Percentiles rank a stretch among this genome's conserved stretches.
phyloP scores from a whole-genome alignment of 2,113 vertebrate genomes.

The Pantherophis guttatus region DNA sequence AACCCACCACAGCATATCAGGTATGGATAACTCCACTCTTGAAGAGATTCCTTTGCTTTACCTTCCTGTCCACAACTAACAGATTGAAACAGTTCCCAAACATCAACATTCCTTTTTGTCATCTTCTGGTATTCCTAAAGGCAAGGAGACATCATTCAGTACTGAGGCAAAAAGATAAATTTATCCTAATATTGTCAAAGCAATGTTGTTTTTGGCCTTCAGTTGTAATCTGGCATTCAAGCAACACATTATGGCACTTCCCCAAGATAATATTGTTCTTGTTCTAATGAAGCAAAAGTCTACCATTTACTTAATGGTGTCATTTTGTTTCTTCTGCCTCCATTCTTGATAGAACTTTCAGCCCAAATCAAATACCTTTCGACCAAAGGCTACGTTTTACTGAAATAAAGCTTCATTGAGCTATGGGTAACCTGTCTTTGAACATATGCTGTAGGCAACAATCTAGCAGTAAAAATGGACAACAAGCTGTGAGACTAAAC shows the following conservation, averaged over 20 bases:
- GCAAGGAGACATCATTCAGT: not conserved
- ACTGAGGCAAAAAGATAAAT: not conserved
- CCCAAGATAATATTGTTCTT: not conserved
- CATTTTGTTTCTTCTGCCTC: constrained; percentile 32
- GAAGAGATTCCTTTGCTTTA: not conserved
- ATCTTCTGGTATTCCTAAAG: no score
- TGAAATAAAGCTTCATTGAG: constrained; percentile 69
- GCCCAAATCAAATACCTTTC: constrained; percentile 69
- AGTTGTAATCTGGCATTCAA: not conserved
- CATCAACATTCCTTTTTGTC: not conserved
- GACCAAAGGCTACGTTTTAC: constrained; percentile 67
- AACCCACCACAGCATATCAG: not conserved
- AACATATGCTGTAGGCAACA: constrained; percentile 74
- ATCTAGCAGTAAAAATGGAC: constrained; percentile 68
- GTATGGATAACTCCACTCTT: not conserved
- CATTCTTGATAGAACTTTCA: constrained; percentile 51
- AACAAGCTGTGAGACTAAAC: constrained; percentile 78
- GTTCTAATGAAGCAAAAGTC: constrained; percentile 23
- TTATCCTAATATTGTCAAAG: not conserved
- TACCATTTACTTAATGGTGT: constrained; percentile 42
- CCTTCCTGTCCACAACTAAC: not conserved
- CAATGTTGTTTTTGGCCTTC: not conserved
- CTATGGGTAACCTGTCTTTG: constrained; percentile 75
- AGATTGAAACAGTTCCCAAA: not conserved
- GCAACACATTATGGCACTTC: not conserved